Conservation (phyloP, 2,797 vertebrate species). For the Sternotherus odoratus region DNA sequence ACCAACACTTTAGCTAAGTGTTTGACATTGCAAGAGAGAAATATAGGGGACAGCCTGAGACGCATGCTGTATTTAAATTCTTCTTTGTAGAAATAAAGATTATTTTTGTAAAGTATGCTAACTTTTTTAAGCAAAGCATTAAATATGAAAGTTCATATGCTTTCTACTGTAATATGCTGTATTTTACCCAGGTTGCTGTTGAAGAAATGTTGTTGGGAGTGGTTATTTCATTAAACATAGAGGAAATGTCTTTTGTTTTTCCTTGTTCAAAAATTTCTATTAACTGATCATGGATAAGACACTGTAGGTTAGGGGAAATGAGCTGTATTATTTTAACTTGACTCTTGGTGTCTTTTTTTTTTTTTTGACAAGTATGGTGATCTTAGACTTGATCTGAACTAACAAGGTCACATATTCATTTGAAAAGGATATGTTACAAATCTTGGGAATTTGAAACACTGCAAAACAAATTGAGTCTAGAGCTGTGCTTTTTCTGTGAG, state of each 20-base stretch:
- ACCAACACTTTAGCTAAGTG: neutral
- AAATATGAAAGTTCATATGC: neutral
- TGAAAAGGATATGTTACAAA: neutral
- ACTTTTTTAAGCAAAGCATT: neutral
- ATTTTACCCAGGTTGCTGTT: neutral
- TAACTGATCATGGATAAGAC: neutral
- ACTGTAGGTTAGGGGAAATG: neutral
- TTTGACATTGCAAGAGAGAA: neutral
- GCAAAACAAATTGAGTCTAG: neutral
- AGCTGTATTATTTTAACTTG: neutral
- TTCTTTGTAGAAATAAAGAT: neutral
- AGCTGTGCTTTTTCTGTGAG: neutral
- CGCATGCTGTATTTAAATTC: neutral
- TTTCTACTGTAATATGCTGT: neutral
- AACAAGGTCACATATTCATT: fast-evolving
- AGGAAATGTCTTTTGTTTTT: neutral
- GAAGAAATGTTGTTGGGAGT: neutral
- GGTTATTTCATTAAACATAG: neutral
- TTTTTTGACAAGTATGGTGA: neutral
- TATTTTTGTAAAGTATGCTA: neutral
- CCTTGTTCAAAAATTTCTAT: neutral
- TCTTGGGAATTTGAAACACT: neutral
- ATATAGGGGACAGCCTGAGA: neutral
- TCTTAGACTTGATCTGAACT: neutral
- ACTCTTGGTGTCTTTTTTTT: neutral